A percentile compares a stretch with the other conserved stretches of the same genome.
Evolutionary conservation across 2,113 vertebrate species (phyloP).

Genomic region (Plecturocebus donacophilus): DNA sequence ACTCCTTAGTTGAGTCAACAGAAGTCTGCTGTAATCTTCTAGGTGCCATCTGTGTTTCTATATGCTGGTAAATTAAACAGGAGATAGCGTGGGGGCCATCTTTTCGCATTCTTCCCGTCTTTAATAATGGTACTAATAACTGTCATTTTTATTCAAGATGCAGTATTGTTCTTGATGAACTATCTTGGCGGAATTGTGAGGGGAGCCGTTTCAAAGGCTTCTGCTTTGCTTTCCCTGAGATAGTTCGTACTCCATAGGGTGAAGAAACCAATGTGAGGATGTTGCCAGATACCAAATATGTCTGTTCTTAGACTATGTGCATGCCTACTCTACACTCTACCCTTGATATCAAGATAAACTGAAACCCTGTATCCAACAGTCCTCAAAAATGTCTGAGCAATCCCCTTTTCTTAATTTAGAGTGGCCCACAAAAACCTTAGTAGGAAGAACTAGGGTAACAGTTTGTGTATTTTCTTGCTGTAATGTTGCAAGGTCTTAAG

Average conservation of each 20-base stretch:
- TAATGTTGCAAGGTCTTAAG: not conserved
- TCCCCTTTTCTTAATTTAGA: not conserved
- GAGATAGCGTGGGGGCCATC: not conserved
- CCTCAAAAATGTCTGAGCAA: not conserved
- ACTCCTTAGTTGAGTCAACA: not conserved
- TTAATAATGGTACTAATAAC: not conserved
- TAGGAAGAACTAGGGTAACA: not conserved
- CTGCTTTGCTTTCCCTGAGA: not conserved
- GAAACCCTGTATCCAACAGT: not conserved
- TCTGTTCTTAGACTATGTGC: not conserved
- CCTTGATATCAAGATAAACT: not conserved
- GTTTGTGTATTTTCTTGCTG: not conserved
- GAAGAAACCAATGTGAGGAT: not conserved
- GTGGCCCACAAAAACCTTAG: not conserved
- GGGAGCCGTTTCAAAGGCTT: not conserved
- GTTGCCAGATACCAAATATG: not conserved
- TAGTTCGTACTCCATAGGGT: not conserved
- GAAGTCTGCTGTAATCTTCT: constrained; percentile 31
- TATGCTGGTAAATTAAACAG: constrained; percentile 14
- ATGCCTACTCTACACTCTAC: not conserved
- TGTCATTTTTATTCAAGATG: not conserved
- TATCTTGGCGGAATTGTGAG: not conserved
- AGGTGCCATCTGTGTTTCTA: constrained; percentile 47
- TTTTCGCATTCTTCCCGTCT: not conserved
- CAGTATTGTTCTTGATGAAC: not conserved